A percentile compares a stretch with the other conserved stretches of the same genome.
Conservation (phyloP, 2,113 vertebrate genomes). For the Gobiocypris rarus region DNA sequence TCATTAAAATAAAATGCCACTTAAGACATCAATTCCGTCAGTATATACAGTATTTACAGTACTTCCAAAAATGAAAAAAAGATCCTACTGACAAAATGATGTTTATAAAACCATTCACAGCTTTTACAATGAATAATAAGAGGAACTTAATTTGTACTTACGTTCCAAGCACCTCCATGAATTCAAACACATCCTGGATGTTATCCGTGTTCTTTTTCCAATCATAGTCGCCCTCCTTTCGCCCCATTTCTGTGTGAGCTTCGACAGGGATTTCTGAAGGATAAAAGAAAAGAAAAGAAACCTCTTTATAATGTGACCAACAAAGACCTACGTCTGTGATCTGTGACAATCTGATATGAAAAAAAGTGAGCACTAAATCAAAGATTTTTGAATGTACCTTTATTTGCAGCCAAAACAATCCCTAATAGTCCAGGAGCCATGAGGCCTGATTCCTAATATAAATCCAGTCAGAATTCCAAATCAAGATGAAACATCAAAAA, state of each 20-base stretch:
- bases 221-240: slow-evolving; percentile 79
- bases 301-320: not conserved
- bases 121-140: not conserved
- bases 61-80: no score
- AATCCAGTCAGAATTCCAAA: not conserved
- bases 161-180: slow-evolving; percentile 95
- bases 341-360: not conserved
- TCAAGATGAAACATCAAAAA: not conserved
- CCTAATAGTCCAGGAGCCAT: slow-evolving; percentile 40
- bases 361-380: no score
- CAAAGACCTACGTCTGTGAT: not conserved
- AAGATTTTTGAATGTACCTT: slow-evolving; percentile 7
- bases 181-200: slow-evolving; percentile 90
- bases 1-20: not conserved
- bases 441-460: not conserved
- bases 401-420: not conserved
- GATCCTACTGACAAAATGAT: not conserved
- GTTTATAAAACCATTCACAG: not conserved
- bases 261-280: slow-evolving; percentile 73
- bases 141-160: slow-evolving; percentile 75
- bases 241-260: slow-evolving; percentile 84
- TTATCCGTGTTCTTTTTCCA: slow-evolving; percentile 94
- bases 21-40: not conserved
- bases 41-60: no score
- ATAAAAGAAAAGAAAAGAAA: not conserved